A percentile compares a stretch with the other conserved stretches of the same genome.
Evolutionary conservation across 2,113 vertebrate genomes (phyloP).

Genomic region (Scopus umbretta): DNA sequence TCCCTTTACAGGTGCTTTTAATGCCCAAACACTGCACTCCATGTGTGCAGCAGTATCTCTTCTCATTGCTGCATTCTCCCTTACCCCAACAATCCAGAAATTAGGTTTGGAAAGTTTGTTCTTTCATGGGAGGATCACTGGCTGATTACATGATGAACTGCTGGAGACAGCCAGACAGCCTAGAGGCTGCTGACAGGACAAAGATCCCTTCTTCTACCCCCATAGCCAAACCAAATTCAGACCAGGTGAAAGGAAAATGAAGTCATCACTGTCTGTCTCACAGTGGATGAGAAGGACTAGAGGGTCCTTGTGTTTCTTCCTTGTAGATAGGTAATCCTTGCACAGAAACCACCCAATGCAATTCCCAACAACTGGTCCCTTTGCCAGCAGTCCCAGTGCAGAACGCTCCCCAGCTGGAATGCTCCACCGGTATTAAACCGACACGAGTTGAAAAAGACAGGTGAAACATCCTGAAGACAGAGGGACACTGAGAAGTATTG

Average conservation of each 20-base stretch:
- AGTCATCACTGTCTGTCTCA: neutral
- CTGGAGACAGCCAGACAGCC: neutral
- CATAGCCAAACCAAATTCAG: neutral
- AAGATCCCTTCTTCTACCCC: neutral
- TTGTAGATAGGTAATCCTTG: neutral
- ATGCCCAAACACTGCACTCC: neutral
- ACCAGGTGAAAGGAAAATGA: neutral
- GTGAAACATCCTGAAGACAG: neutral
- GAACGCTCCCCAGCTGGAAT: neutral
- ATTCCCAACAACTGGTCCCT: neutral
- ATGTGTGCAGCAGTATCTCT: neutral
- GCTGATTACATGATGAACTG: neutral
- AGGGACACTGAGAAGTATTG: neutral
- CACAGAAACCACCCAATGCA: neutral
- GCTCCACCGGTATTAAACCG: neutral
- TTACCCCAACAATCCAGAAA: neutral
- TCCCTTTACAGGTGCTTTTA: slow-evolving; percentile 3
- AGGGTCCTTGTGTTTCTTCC: neutral
- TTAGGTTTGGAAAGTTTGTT: neutral
- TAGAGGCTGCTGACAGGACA: neutral
- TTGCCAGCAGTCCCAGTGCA: neutral
- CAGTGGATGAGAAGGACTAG: neutral
- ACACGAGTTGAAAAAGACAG: neutral
- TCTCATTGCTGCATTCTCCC: neutral
- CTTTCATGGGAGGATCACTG: neutral